These are phyloP conservation scores for Vanacampus margaritifer DNA, from an alignment of 2,113 vertebrate species.

Conservation along the genomic window DNA sequence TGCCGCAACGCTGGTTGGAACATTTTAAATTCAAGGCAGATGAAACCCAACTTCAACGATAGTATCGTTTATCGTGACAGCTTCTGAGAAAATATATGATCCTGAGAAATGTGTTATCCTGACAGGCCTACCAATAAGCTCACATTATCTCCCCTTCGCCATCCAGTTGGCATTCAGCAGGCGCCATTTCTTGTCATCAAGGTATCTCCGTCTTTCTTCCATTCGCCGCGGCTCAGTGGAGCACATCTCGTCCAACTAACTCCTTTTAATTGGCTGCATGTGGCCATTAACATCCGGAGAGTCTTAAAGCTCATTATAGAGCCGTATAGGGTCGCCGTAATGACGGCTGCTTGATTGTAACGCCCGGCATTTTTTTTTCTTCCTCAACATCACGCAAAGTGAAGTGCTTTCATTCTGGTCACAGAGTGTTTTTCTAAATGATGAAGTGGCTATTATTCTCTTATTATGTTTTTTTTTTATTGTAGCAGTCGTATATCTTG, in stretches of 20 bases:
- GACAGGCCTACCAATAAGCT: no score
- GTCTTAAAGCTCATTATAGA: slow-evolving; percentile 51
- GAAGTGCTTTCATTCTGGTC: slow-evolving; percentile 17
- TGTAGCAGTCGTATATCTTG: background rate
- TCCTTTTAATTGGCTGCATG: slow-evolving; percentile 71
- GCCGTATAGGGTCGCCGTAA: slow-evolving; percentile 43
- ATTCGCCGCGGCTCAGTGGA: slow-evolving; percentile 60
- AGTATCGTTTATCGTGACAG: no score
- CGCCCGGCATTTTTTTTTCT: slow-evolving; percentile 7
- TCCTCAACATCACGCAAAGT: background rate
- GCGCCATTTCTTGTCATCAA: slow-evolving; percentile 20
- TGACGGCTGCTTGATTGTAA: slow-evolving; percentile 35
- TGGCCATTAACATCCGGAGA: slow-evolving; percentile 62
- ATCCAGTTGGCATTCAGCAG: slow-evolving; percentile 27
- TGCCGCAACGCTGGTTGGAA: no score
- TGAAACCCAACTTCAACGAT: no score
- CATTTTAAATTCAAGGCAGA: no score
- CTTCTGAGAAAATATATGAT: no score
- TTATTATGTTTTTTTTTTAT: slow-evolving; percentile 12
- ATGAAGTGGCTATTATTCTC: slow-evolving; percentile 19
- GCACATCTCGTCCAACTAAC: slow-evolving; percentile 58
- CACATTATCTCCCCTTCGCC: slow-evolving; percentile 7
- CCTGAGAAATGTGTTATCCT: no score
- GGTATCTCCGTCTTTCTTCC: slow-evolving; percentile 32
- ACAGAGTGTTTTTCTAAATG: slow-evolving; percentile 8